phyloP scores from a whole-genome alignment of 2,888 invertebrate species.

The Lycophotia porphyrea region DNA sequence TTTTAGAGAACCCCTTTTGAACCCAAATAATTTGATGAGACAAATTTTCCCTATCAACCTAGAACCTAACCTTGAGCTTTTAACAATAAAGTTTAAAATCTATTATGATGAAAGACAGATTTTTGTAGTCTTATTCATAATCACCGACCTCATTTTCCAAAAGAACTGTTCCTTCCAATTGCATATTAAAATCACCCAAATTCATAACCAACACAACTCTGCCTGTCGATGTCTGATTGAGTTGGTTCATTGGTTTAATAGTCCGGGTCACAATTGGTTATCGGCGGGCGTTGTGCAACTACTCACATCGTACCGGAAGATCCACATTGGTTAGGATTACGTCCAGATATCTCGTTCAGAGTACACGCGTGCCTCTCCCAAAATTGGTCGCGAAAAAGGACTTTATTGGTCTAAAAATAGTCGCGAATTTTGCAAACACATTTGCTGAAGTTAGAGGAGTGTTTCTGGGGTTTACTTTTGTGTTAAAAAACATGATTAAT shows the following conservation, averaged over 20 bases:
- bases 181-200: conserved; percentile 2
- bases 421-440: conserved; percentile 10
- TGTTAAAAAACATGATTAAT: conserved; percentile 46
- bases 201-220: conserved; percentile 24
- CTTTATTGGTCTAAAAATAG: conserved; percentile 9
- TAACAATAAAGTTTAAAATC: no score
- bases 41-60: no score
- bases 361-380: conserved; percentile 53
- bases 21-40: neutral
- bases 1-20: neutral
- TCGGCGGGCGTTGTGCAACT: conserved; percentile 84
- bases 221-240: conserved; percentile 85
- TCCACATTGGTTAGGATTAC: conserved; percentile 83
- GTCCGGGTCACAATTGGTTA: conserved; percentile 84
- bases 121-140: neutral
- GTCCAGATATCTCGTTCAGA: conserved; percentile 76
- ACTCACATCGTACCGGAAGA: conserved; percentile 84
- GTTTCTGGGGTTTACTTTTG: conserved; percentile 34
- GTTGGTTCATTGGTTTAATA: conserved; percentile 78
- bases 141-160: neutral
- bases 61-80: no score
- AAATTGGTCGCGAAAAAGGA: conserved; percentile 25
- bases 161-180: neutral
- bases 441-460: conserved; percentile 1
- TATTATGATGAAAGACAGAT: no score